These are phyloP conservation scores for Cichladusa arquata DNA, from an alignment of 2,113 vertebrate species.

Conservation along the genomic window DNA sequence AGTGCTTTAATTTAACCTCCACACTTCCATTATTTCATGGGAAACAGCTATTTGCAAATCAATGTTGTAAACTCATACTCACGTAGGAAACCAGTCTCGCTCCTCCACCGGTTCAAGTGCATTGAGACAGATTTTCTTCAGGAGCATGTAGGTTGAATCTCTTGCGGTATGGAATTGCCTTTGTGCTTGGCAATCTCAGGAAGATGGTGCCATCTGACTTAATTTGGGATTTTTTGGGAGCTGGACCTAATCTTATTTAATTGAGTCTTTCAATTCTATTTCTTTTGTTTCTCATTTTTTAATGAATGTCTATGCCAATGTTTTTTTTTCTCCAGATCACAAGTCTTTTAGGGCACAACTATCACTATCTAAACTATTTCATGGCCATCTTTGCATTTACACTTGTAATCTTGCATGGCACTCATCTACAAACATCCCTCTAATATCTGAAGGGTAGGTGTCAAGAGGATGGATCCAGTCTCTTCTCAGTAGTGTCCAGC, in stretches of 20 bases:
- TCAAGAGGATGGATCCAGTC: neutral
- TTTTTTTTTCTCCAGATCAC: neutral
- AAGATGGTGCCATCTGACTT: neutral
- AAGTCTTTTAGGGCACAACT: neutral
- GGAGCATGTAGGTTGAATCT: rapidly evolving
- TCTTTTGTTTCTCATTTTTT: neutral
- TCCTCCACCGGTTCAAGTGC: neutral
- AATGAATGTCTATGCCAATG: neutral
- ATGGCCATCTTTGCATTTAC: neutral
- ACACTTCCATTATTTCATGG: neutral
- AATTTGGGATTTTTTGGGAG: neutral
- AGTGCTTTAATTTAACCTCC: neutral
- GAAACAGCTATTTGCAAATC: neutral
- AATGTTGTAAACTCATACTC: neutral
- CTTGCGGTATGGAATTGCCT: neutral
- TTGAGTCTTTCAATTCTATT: neutral
- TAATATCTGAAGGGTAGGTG: neutral
- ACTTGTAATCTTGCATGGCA: neutral
- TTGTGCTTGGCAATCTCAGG: neutral
- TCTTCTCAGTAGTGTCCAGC: neutral
- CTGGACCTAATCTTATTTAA: neutral
- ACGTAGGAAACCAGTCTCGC: neutral
- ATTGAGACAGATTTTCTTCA: neutral
- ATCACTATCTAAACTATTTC: neutral
- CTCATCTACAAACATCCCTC: neutral